These are phyloP conservation scores for Struthio camelus DNA, from an alignment of 2,113 vertebrate species.

Conservation along the genomic window DNA sequence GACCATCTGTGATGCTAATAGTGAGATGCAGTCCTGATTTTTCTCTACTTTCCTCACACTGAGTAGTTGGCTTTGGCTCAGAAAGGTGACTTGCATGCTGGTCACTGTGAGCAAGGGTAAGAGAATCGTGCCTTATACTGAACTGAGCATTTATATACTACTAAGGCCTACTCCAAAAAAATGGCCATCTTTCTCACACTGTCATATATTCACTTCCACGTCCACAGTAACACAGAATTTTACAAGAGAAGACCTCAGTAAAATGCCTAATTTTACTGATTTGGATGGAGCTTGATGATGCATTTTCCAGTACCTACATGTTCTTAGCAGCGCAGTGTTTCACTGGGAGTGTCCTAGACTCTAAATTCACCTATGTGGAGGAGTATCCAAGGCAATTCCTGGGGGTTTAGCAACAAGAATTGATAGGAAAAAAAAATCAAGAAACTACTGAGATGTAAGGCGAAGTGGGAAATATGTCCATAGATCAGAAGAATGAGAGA, in stretches of 20 bases:
- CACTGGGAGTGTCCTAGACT: neutral
- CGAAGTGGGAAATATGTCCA: neutral
- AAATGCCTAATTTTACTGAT: neutral
- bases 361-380: neutral
- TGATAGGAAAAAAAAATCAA: neutral
- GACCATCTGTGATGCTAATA: conserved; percentile 22
- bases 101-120: neutral
- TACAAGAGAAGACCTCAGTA: fast-evolving
- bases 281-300: neutral
- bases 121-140: neutral
- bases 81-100: neutral
- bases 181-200: neutral
- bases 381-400: neutral
- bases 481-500: neutral
- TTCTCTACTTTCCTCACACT: neutral
- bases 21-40: neutral
- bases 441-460: neutral
- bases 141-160: neutral
- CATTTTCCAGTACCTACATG: neutral
- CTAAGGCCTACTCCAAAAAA: neutral
- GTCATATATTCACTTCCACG: neutral
- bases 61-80: neutral
- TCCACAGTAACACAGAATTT: neutral
- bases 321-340: neutral
- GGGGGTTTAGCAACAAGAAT: neutral